These are phyloP conservation scores for Lepus timidus DNA, from an alignment of 2,113 vertebrate genomes.

Conservation along the genomic window DNA sequence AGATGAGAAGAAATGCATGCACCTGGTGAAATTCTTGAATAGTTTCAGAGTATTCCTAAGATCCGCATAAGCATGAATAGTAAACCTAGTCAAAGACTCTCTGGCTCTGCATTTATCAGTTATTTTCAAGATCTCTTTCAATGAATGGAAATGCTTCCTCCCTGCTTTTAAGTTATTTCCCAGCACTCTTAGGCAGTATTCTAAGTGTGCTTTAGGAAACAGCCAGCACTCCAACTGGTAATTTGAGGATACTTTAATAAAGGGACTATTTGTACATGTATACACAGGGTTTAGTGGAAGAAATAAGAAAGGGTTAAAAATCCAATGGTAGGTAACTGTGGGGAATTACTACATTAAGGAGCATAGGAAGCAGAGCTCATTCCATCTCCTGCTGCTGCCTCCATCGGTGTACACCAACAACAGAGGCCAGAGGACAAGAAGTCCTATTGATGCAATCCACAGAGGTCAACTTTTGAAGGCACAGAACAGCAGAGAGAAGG, in stretches of 20 bases:
- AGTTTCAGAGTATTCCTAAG: neutral
- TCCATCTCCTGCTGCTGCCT: fast-evolving
- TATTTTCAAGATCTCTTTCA: neutral
- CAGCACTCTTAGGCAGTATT: neutral
- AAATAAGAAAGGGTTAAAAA: neutral
- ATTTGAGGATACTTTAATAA: neutral
- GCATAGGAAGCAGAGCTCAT: neutral
- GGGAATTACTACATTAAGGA: neutral
- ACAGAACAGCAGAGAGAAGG: neutral
- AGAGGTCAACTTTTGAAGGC: neutral
- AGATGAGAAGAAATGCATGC: neutral
- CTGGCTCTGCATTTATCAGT: neutral
- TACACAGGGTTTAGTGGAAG: neutral
- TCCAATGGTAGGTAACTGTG: too few relatives aligned
- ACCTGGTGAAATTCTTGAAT: neutral
- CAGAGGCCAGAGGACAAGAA: neutral
- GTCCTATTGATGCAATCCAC: neutral
- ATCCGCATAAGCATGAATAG: neutral
- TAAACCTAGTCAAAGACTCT: neutral
- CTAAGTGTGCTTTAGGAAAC: neutral
- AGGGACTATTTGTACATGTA: neutral
- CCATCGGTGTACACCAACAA: neutral
- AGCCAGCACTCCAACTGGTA: neutral
- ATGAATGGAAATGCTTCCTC: neutral
- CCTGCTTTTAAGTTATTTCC: neutral